Base-by-base conservation (phyloP, 2,888 invertebrate genomes). In the Orchesellides sinensis region DNA sequence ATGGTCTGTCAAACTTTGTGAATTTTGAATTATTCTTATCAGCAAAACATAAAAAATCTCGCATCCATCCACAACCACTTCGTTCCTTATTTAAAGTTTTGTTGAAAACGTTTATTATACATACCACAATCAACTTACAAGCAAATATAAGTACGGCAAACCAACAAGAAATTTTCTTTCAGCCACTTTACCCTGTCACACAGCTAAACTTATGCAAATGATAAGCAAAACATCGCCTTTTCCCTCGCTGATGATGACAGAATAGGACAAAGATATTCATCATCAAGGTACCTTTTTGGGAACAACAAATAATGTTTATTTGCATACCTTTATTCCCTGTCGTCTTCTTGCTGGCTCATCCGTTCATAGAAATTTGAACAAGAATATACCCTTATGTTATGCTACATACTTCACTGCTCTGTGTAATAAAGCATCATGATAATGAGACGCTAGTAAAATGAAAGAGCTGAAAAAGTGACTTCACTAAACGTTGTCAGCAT, bases 241-340 rank as follows among this genome's bases (percentile, higher is more conserved):
- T 25, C 3, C 23, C 54, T 49, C 17, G 2, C 23, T 54, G 54
- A 54, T 54, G 54, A 54, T 54, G 59, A 29, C 68, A 52, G 32
- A 21, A 12, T 0, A 6, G 52, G 32, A 69, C 68, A 69, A 54
- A 69, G 40, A 52, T 32, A 69, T 52, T 52, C 21, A 32, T 52
- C 29, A 65, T 52, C 66, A 25, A 10, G 19, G n/a, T 14, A 19
- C 23, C 21, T 52, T 19, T 52, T 69, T 47, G 6, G 25, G 29
- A 32, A 35, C 59, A 56, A 40, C 59, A 47, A 72, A 59, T 45
- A 23, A 45, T 45, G 56, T 72, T 52, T 45, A 56, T 61, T 61
- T 72, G 72, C 61, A 72, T 72, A 61, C 59, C 25, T 59, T 61
- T 72, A 72, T 72, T 59, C 61, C 40, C 72, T 72, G 72, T 61